Base-by-base conservation (phyloP, 2,113 vertebrate species). In the Tragelaphus buxtoni region DNA sequence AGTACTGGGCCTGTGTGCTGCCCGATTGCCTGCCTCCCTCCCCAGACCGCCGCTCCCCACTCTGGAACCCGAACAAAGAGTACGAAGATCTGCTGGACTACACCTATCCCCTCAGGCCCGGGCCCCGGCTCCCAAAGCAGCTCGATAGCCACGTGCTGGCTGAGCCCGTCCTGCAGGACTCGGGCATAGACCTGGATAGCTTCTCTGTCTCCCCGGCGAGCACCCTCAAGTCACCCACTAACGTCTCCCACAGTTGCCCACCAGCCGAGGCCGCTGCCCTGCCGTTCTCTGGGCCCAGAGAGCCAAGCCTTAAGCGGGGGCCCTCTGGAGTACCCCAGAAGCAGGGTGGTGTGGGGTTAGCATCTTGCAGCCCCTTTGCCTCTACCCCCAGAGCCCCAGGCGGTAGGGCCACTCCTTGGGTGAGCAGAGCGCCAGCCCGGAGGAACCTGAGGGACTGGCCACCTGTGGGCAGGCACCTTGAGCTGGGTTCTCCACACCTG, bases 31-130 rank as follows among this genome's bases (percentile, higher is more conserved):
- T 98, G 55, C 99, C 99, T 28, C 99, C 99, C 0, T 99, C 99
- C 51, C 98, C 99, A 0, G 98, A 99, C 97, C 98, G 99, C 12
- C 97, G 9, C 24, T 99, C 99, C 0, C 98, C 99, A 1, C 98
- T 95, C 87, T 99, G 99, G 99, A 97, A 99, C 96, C 99, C 99
- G 32, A 98, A 99, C 94, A 99, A 98, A 53, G 99, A 99, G 79
- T 99, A 99, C 0, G 98, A 99, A 98, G 99, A 99, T 47, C 97
- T 99, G 94, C 98, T 99, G 79, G 99, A 99, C 97, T 99, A 99
- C 28, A 99, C 99, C 4, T 99, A 99, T 79, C 99, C 99, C 0
- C 96, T 99, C 72, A 99, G 98, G 98, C 99, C 99, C 0, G 98
- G 98, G 51, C 97, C 98, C 88, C 96, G 20, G 60, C 94, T 97